phyloP scores from a whole-genome alignment of 1,140 invertebrate species.

The Eupeodes corollae region DNA sequence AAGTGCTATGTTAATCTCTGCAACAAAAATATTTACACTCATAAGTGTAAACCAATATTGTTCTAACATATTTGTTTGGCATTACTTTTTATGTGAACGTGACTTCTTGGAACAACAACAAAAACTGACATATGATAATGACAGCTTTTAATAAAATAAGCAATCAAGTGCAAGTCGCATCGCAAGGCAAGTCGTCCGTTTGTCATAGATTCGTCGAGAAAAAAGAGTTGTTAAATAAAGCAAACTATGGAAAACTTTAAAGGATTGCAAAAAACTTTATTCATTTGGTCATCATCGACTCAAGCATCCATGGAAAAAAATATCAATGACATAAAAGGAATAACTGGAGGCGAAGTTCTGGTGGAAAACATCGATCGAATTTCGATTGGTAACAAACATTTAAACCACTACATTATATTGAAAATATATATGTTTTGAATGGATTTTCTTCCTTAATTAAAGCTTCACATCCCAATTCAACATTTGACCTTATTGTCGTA shows the following conservation, averaged over 20 bases:
- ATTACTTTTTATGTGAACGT: too few relatives aligned
- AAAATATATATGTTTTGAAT: slow-evolving; percentile 9
- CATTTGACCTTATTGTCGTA: slow-evolving; percentile 47
- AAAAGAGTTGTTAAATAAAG: too few relatives aligned
- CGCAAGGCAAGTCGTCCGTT: too few relatives aligned
- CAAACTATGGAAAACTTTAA: slow-evolving; percentile 26
- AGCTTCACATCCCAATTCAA: slow-evolving; percentile 44
- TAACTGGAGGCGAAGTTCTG: slow-evolving; percentile 26
- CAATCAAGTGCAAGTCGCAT: too few relatives aligned
- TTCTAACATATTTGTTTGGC: too few relatives aligned
- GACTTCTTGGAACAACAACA: too few relatives aligned
- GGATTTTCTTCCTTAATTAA: slow-evolving; percentile 12
- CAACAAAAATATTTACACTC: too few relatives aligned
- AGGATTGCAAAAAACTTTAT: slow-evolving; percentile 22
- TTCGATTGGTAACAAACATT: slow-evolving; percentile 20
- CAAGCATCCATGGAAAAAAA: slow-evolving; percentile 17
- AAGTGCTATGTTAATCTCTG: too few relatives aligned
- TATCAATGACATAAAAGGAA: slow-evolving; percentile 17
- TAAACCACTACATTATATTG: background rate
- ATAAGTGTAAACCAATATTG: too few relatives aligned
- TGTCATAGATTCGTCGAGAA: too few relatives aligned
- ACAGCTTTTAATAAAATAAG: too few relatives aligned
- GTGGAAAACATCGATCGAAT: slow-evolving; percentile 33
- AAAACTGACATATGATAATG: too few relatives aligned
- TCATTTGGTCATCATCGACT: slow-evolving; percentile 26